Base-by-base conservation (phyloP, 2,888 invertebrate species). In the Campaea margaritaria region DNA sequence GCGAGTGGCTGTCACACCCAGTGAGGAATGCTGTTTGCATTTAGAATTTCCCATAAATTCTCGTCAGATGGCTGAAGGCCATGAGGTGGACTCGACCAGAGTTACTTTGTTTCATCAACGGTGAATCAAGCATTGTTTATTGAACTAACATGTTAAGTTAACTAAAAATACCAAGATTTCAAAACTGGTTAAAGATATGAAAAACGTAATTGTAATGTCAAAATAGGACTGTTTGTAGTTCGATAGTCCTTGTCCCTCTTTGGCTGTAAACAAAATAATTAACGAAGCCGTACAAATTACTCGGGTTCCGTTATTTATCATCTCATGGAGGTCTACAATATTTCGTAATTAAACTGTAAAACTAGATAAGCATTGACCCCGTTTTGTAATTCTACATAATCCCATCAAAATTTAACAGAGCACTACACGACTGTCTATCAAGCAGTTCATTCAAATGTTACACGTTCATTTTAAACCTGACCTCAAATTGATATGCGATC, bases 291-390 rank as follows among this genome's bases (percentile, higher is more conserved):
- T 50, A 47, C 43, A 58, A 62, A 59, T 59, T 14, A 51, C 8
- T 48, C 49, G 56, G 54, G 31, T 59, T 49, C 39, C 47, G 31
- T 56, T 46, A 58, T 58, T 61, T 58, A 62, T 61, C 58, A 53
- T 54, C 53, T 57, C 60, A 47, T 66, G 64, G 60, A 69, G 59
- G 61, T 62, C 55, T 56, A 60, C 53, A 41, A 50, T 50, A 59
- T 75, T 71, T 68, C 64, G 62, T 70, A 68, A 75, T 53, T 70
- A 64, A 66, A 65, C 64, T 54, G 69, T 73, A 65, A 53, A 67
- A 64, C 56, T 34, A 68, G 71, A 76, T 76, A 75, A 79, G 68
- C 70, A 69, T 67, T 74, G 78, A 70, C 76, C 75, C 64, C 68
- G 73, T 75, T 78, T 70, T 64, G 69, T 74, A 75, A 75, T 72